These are phyloP conservation scores for Amazona vittata DNA, from an alignment of 2,113 vertebrate genomes.

Conservation along the genomic window DNA sequence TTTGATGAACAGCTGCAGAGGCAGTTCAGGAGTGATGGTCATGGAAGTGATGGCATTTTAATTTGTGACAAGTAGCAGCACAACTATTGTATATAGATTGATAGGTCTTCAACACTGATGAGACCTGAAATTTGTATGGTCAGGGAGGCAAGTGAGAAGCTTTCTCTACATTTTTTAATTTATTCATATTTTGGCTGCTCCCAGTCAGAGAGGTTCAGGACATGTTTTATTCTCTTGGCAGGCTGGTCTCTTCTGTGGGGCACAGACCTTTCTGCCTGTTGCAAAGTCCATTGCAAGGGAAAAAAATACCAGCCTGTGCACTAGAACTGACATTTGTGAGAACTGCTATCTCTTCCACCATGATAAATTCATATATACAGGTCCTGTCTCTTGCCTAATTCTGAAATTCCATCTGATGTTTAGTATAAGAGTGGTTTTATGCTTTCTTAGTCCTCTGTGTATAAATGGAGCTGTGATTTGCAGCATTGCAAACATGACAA, in stretches of 20 bases:
- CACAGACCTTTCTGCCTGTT: neutral
- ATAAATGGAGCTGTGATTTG: constrained; percentile 41
- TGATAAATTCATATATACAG: neutral
- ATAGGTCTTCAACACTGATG: neutral
- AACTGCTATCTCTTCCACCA: neutral
- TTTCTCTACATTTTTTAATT: neutral
- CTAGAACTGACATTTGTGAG: neutral
- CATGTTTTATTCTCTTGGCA: neutral
- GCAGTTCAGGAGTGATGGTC: neutral
- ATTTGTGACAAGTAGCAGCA: neutral
- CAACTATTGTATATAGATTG: neutral
- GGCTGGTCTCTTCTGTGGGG: neutral
- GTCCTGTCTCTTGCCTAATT: neutral
- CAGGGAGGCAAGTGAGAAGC: neutral
- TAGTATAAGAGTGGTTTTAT: neutral
- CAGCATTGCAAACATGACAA: constrained; percentile 50
- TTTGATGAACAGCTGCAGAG: neutral
- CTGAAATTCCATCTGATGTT: neutral
- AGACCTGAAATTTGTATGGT: neutral
- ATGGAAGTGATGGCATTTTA: neutral
- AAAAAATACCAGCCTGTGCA: neutral
- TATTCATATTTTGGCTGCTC: neutral
- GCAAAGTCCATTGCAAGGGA: neutral
- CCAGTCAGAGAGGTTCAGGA: neutral
- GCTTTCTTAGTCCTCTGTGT: constrained; percentile 18